phyloP scores from a whole-genome alignment of 1,140 invertebrate genomes.

The Orius insidiosus region DNA sequence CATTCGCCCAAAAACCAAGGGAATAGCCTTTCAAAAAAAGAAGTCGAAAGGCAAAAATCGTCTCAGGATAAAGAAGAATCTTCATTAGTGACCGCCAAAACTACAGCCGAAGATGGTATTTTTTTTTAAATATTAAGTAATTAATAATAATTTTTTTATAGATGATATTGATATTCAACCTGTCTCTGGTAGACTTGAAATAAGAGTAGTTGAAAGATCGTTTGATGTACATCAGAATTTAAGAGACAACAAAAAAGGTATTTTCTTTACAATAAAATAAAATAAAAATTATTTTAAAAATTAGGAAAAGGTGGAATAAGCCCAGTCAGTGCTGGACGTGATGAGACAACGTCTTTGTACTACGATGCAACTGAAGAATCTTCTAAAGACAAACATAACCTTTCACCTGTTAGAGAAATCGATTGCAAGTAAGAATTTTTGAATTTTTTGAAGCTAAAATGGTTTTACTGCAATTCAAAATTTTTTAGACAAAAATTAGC shows the following conservation, averaged over 20 bases:
- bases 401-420: constrained; percentile 19
- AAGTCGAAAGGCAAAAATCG: constrained; percentile 13
- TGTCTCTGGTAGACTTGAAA: constrained; percentile 62
- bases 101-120: constrained; percentile 18
- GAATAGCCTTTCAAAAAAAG: constrained; percentile 12
- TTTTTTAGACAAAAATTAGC: constrained; percentile 13
- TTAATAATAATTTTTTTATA: constrained; percentile 9
- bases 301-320: constrained; percentile 23
- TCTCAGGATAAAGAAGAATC: constrained; percentile 19
- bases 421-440: constrained; percentile 14
- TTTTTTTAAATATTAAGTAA: constrained; percentile 7
- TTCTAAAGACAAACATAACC: constrained; percentile 18
- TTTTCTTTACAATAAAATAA: constrained; percentile 1
- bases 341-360: constrained; percentile 43
- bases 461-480: neutral
- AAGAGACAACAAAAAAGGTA: constrained; percentile 9
- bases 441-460: neutral
- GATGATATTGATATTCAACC: constrained; percentile 25
- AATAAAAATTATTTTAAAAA: no score
- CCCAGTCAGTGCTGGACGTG: constrained; percentile 30
- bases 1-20: constrained; percentile 9
- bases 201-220: constrained; percentile 45
- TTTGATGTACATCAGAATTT: constrained; percentile 13
- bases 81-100: constrained; percentile 19
- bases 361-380: constrained; percentile 39